Evolutionary conservation across 2,888 invertebrate species (phyloP).

Genomic region (Netelia inedita): DNA sequence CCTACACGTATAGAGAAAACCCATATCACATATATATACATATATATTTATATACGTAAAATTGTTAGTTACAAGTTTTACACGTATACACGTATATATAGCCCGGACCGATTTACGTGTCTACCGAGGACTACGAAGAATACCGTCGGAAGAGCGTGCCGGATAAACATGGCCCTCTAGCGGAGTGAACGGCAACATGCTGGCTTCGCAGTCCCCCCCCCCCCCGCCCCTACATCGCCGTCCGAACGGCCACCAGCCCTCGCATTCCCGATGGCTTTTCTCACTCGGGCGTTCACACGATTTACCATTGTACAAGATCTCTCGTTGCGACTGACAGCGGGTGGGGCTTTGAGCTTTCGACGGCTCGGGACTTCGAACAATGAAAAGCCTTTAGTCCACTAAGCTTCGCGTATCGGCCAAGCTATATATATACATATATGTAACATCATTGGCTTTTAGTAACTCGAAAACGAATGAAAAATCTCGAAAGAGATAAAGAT

Average conservation of each 20-base stretch:
- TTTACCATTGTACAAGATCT: neutral
- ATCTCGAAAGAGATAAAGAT: too few species aligned
- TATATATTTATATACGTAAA: neutral
- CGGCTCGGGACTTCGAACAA: neutral
- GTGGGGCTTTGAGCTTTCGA: neutral
- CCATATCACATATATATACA: neutral
- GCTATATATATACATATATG: neutral
- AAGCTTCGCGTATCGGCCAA: neutral
- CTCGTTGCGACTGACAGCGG: neutral
- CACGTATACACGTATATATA: neutral
- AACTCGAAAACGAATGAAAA: neutral
- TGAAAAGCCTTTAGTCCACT: conserved; percentile 1
- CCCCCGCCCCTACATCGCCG: neutral
- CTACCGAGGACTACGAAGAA: neutral
- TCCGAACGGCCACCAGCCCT: neutral
- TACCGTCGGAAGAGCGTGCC: neutral
- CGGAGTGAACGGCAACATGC: neutral
- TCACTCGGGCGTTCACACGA: neutral
- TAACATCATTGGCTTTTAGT: neutral
- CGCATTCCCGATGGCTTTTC: neutral
- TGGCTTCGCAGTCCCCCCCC: neutral
- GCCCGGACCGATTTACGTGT: neutral
- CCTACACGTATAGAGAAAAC: neutral
- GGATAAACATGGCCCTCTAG: too few species aligned
- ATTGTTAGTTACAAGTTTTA: too few species aligned